These are phyloP conservation scores for Bradypodion ventrale DNA, from an alignment of 2,797 vertebrate species.

Conservation along the genomic window DNA sequence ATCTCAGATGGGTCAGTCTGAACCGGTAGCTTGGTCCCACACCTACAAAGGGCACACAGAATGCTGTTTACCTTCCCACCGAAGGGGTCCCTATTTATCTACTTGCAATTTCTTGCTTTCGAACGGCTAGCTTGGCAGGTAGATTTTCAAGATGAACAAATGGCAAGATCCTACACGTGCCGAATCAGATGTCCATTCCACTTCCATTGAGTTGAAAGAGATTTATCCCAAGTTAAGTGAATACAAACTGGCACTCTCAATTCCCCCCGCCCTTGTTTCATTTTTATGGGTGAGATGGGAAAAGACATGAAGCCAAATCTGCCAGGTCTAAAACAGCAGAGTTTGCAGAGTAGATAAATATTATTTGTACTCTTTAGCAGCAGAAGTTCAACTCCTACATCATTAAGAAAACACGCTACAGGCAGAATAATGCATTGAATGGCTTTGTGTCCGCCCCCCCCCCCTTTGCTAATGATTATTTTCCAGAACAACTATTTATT, in stretches of 20 bases:
- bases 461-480: slow-evolving; percentile 28
- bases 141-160: too few relatives aligned
- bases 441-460: not conserved
- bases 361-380: slow-evolving; percentile 60
- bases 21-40: not conserved
- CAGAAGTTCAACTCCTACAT: slow-evolving; percentile 48
- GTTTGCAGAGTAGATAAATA: slow-evolving; percentile 55
- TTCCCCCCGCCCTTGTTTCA: not conserved
- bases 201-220: not conserved
- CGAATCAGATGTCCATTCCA: not conserved
- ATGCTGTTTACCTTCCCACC: too few relatives aligned
- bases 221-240: not conserved
- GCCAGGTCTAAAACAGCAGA: slow-evolving; percentile 29
- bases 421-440: slow-evolving; percentile 14
- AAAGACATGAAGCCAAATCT: slow-evolving; percentile 31
- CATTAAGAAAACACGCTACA: slow-evolving; percentile 29
- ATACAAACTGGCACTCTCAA: not conserved
- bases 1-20: too few relatives aligned
- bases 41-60: too few relatives aligned
- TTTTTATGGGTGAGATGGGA: not conserved
- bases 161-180: not conserved
- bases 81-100: too few relatives aligned
- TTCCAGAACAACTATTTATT: slow-evolving; percentile 28
- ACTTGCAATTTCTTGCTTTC: too few relatives aligned
- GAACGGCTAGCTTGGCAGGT: too few relatives aligned